Evolutionary conservation across 30 jellyfish, hydroid and myxozoan genomes (phyloP).

Genomic region (Mastigias papua): DNA sequence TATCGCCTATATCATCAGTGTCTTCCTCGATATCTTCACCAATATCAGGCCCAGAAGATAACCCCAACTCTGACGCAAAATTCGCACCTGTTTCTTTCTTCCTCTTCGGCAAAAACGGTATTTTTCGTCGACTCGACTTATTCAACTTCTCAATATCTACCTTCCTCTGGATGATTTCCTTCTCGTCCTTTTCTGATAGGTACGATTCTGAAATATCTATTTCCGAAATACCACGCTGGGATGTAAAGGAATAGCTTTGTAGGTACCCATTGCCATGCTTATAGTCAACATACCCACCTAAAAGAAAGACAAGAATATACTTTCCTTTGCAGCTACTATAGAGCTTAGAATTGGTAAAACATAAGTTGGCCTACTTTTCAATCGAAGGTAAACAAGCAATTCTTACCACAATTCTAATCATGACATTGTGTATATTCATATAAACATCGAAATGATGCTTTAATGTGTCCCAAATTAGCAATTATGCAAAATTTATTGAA

Average conservation of each 20-base stretch:
- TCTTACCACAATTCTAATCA: too few species aligned
- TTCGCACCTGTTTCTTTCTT: conserved; percentile 15
- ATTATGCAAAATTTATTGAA: too few species aligned
- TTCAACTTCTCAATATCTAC: conserved; percentile 14
- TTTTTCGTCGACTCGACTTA: conserved; percentile 40
- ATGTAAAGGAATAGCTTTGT: not conserved
- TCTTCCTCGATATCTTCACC: conserved; percentile 42
- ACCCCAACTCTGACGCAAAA: not conserved
- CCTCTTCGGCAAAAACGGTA: conserved; percentile 59
- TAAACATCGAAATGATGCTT: too few species aligned
- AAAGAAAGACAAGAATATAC: too few species aligned
- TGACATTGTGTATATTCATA: too few species aligned
- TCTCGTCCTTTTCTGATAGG: conserved; percentile 37
- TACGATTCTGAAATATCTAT: conserved; percentile 69
- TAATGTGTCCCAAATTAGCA: too few species aligned
- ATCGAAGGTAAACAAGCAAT: too few species aligned
- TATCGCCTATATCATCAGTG: conserved; percentile 42
- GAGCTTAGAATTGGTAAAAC: too few species aligned
- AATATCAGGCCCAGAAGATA: not conserved
- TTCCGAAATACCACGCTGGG: conserved; percentile 66
- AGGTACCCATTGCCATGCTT: conserved; percentile 18
- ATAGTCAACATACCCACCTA: conserved; percentile 66
- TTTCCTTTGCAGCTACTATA: too few species aligned
- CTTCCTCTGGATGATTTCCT: conserved; percentile 34
- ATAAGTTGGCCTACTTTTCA: too few species aligned